Evolutionary conservation across 2,113 vertebrate species (phyloP).

Genomic region (Solenodon paradoxus): DNA sequence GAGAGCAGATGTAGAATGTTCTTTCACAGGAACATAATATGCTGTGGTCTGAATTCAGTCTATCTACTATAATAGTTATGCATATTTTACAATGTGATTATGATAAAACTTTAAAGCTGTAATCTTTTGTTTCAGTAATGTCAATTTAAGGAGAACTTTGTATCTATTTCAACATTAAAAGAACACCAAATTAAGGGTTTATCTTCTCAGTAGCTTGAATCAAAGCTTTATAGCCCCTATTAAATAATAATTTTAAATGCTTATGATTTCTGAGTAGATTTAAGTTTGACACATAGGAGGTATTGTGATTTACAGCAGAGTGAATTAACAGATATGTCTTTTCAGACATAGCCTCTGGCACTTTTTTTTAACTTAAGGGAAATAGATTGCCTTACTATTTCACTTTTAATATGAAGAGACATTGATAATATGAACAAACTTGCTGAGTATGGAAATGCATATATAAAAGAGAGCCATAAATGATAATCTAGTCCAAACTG

Average conservation of each 20-base stretch:
- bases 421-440: constrained; percentile 9
- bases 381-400: background rate
- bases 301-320: constrained; percentile 72
- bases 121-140: constrained; percentile 61
- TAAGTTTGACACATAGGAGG: constrained; percentile 71
- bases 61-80: background rate
- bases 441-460: background rate
- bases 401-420: constrained; percentile 72
- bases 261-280: constrained; percentile 72
- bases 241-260: constrained; percentile 69
- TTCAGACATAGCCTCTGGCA: constrained; percentile 66
- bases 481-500: background rate
- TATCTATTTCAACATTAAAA: constrained; percentile 72
- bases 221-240: constrained; percentile 67
- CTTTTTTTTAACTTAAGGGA: constrained; percentile 54
- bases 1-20: constrained; percentile 37
- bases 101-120: constrained; percentile 62
- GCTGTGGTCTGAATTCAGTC: background rate
- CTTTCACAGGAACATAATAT: background rate
- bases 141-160: constrained; percentile 58
- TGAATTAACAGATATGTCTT: constrained; percentile 78
- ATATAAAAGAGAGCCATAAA: background rate
- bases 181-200: constrained; percentile 69
- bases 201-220: constrained; percentile 69
- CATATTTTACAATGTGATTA: constrained; percentile 39